phyloP scores from a whole-genome alignment of 2,888 invertebrate genomes.

The Leptothorax acervorum region DNA sequence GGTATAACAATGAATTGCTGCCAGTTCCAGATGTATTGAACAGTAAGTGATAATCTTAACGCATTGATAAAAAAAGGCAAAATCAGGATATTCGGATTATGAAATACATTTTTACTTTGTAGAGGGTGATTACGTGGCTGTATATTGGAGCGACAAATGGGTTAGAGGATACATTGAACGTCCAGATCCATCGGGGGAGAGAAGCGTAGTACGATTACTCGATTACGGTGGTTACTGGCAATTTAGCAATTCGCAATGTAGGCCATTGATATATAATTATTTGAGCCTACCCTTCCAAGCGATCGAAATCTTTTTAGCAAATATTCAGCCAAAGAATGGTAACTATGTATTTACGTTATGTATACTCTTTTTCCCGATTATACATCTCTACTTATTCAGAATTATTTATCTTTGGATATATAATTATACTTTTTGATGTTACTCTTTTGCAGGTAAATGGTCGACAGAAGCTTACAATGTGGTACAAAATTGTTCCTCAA shows the following conservation, averaged over 20 bases:
- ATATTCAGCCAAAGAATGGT: conserved; percentile 93
- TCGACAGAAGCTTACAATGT: conserved; percentile 91
- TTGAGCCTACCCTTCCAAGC: conserved; percentile 98
- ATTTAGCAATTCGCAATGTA: conserved; percentile 91
- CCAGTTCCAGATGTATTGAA: conserved; percentile 92
- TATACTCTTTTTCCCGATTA: not conserved
- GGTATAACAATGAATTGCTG: conserved; percentile 94
- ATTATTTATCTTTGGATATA: not conserved
- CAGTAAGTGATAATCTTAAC: conserved; percentile 87
- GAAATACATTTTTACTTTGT: conserved; percentile 69
- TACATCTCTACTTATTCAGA: not conserved
- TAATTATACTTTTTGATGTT: conserved; percentile 5
- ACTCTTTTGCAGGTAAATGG: conserved; percentile 88
- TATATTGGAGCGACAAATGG: conserved; percentile 93
- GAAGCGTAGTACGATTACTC: conserved; percentile 94
- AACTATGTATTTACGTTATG: conserved; percentile 70
- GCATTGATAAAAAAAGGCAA: not conserved
- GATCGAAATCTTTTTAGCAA: conserved; percentile 97
- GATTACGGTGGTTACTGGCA: conserved; percentile 98
- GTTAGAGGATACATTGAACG: conserved; percentile 79
- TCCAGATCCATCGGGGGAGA: conserved; percentile 90
- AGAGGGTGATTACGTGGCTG: conserved; percentile 96
- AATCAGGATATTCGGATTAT: not conserved
- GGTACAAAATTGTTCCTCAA: conserved; percentile 88
- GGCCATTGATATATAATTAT: conserved; percentile 97